Base-by-base conservation (phyloP, 1,140 invertebrate genomes). In the Cyclargus thomasi region DNA sequence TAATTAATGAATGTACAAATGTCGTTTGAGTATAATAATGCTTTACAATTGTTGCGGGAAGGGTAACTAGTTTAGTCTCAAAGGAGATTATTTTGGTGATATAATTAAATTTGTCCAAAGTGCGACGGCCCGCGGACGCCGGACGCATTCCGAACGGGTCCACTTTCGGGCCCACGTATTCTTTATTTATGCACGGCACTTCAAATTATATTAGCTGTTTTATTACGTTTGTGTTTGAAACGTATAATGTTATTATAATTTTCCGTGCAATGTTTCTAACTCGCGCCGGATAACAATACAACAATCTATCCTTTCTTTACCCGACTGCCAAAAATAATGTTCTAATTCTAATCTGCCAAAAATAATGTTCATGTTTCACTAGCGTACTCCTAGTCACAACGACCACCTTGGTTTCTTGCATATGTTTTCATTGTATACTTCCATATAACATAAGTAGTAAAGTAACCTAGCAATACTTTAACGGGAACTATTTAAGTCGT, bases 91-190 rank as follows among this genome's bases (percentile, higher is more conserved):
- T 81, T 82, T 82, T 81, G 85, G 78, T 79, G 75, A 82, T 80
- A 86, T 83, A 86, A 89, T 86, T 80, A 78, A 84, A 86, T 85
- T 80, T 79, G 74, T 72, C 39, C 71, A 70, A 80, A 80, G 76
- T 77, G 72, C 80, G 73, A 77, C 77, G 81, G 79, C 73, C 77
- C 79, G 76, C 68, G 76, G 67, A 85, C 74, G 81, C 76, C 72
- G 68, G 67, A 74, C 71, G 83, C 86, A 86, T 87, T 75, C 74
- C 74, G 79, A 87, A 69, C 69, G 77, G 71, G 68, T 68, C 69
- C 72, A 67, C 67, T 77, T 85, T 82, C 67, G 73, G 74, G 68
- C 69, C 71, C 69, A 67, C 71, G 68, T 68, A 75, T 72, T 76
- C 72, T 79, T 78, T 62, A 65, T 66, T 75, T 73, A 70, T 22